Percentiles rank a stretch among this genome's conserved stretches.
phyloP scores from a whole-genome alignment of 2,888 invertebrate species.

The Stenchaetothrips biformis region DNA sequence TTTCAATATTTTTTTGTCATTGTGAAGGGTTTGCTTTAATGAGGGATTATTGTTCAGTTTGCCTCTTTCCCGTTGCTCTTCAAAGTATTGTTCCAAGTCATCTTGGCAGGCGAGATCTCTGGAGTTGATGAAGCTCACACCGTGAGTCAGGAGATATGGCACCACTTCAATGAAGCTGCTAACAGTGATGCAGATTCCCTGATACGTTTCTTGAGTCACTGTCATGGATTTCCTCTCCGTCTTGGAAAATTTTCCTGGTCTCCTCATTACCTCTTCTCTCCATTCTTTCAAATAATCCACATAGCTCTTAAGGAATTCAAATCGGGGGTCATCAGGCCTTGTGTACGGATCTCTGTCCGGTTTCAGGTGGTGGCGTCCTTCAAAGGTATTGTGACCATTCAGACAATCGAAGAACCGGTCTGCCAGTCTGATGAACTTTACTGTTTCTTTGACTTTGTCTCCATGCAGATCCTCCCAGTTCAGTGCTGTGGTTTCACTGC shows the following conservation, averaged over 20 bases:
- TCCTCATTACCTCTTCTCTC: neutral
- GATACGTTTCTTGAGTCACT: neutral
- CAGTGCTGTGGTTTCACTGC: neutral
- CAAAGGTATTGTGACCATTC: neutral
- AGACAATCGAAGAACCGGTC: neutral
- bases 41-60: neutral
- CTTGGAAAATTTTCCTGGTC: neutral
- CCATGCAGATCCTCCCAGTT: neutral
- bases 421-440: neutral
- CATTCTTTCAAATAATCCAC: neutral
- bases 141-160: neutral
- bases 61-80: neutral
- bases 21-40: neutral
- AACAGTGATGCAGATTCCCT: neutral
- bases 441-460: neutral
- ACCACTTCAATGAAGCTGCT: neutral
- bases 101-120: neutral
- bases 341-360: neutral
- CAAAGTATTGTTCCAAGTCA: neutral
- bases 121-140: neutral
- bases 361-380: neutral
- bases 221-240: neutral
- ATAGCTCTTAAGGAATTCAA: neutral
- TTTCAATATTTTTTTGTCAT: neutral
- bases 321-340: neutral